Evolutionary conservation across 2,797 vertebrate genomes (phyloP), one percentile per base, ranked within the genome.

Genomic region (Microctenopoma stevenorrisi): DNA sequence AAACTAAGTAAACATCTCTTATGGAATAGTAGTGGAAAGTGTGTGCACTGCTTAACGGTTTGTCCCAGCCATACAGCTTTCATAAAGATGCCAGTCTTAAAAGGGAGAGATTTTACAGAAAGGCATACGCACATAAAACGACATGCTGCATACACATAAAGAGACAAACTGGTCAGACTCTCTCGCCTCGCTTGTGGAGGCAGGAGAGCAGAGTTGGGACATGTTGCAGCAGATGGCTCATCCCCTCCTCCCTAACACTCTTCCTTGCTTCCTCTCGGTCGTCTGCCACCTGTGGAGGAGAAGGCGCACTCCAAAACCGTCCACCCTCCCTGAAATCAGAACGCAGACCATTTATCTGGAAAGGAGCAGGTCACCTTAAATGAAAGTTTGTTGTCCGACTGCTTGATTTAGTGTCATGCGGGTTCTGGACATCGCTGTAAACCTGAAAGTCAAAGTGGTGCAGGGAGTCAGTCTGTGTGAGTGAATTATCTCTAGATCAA

Each of bases 251-350:
- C 54, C 83, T 76, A 2, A 80, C 77, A 2, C 64, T 55, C 59
- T 28, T 59, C 51, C 28, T 64, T 72, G 59, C 64, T 26, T 73
- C 50, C 72, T 69, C 73, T 64, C 55, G 18, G 56, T 72, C 52
- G 56, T 82, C 73, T 44, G 73, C 81, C 89, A 91, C 88, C 89
- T 89, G 91, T 89, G 88, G 86, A 91, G 81, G 86, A 80, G 83
- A 89, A 86, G 72, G 52, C 67, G 3, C 46, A 28, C 54, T 58
- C 63, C 0, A 4, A 72, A 63, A 72, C 64, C 3, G 38, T 72
- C 86, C 77, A 10, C 69, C 81, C 84, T 66, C 64, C 70, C 33
- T 14, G 38, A 71, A 82, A 76, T 67, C 63, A 67, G 68, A 60
- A 78, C 64, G 80, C 67, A 79, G 86, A 76, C 85, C 83, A 74